These are phyloP conservation scores for Silvanus unidentatus DNA, from an alignment of 2,888 invertebrate species.

Conservation along the genomic window DNA sequence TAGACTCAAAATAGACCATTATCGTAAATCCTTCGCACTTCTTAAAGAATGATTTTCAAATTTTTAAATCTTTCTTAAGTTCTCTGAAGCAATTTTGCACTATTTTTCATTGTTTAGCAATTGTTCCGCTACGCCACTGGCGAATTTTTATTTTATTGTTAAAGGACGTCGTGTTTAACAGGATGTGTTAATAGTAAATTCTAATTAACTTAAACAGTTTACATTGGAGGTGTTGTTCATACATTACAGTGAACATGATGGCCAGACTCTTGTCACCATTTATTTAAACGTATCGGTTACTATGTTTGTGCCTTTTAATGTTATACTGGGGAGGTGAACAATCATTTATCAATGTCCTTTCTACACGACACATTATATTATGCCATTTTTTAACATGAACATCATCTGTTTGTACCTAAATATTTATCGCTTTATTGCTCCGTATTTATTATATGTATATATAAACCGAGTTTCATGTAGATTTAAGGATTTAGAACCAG, in stretches of 20 bases:
- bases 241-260: slow-evolving; percentile 38
- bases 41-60: too few relatives aligned
- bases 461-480: too few relatives aligned
- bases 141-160: slow-evolving; percentile 16
- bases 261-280: slow-evolving; percentile 28
- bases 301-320: slow-evolving; percentile 12
- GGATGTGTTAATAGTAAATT: slow-evolving; percentile 42
- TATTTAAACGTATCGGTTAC: slow-evolving; percentile 21
- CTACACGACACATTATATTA: not conserved
- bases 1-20: too few relatives aligned
- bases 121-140: slow-evolving; percentile 6
- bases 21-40: too few relatives aligned
- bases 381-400: not conserved
- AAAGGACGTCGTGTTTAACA: slow-evolving; percentile 35
- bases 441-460: too few relatives aligned
- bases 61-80: too few relatives aligned
- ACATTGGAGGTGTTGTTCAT: slow-evolving; percentile 42
- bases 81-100: too few relatives aligned
- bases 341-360: slow-evolving; percentile 25
- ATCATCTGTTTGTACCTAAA: not conserved
- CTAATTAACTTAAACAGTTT: slow-evolving; percentile 42
- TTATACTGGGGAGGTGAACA: slow-evolving; percentile 9
- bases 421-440: not conserved
- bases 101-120: too few relatives aligned
- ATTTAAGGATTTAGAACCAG: too few relatives aligned